phyloP scores from a whole-genome alignment of 2,888 invertebrate species.

The Tiliacea aurago region DNA sequence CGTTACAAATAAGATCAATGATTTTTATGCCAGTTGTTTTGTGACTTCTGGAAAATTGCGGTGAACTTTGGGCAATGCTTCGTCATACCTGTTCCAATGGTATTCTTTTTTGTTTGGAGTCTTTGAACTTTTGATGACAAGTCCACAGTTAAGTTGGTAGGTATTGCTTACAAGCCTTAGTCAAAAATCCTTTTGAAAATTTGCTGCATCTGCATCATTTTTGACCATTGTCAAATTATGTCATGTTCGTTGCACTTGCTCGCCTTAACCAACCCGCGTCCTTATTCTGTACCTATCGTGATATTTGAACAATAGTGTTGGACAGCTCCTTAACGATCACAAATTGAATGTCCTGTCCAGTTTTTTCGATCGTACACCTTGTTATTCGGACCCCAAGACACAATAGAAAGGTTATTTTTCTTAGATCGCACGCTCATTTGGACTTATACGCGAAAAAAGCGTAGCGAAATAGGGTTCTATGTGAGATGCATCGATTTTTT shows the following conservation, averaged over 20 bases:
- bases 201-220: too few relatives aligned
- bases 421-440: slow-evolving; percentile 63
- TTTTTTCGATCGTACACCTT: slow-evolving; percentile 76
- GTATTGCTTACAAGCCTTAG: too few relatives aligned
- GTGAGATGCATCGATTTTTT: slow-evolving; percentile 76
- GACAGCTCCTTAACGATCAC: slow-evolving; percentile 78
- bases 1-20: slow-evolving; percentile 42
- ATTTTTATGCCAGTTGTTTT: slow-evolving; percentile 38
- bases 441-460: slow-evolving; percentile 79
- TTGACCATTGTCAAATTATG: background rate
- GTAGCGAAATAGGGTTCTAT: slow-evolving; percentile 76
- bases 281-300: slow-evolving; percentile 59
- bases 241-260: slow-evolving; percentile 29
- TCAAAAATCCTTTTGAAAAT: background rate
- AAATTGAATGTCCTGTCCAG: slow-evolving; percentile 82
- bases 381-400: slow-evolving; percentile 71
- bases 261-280: slow-evolving; percentile 36
- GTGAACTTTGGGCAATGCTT: slow-evolving; percentile 12
- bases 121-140: background rate
- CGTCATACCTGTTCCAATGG: slow-evolving; percentile 9
- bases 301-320: slow-evolving; percentile 76
- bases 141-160: too few relatives aligned
- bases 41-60: slow-evolving; percentile 10
- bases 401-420: slow-evolving; percentile 72
- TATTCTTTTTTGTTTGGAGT: background rate